Evolutionary conservation across 1,140 invertebrate species (phyloP), one percentile per base, ranked within the genome.

Genomic region (Macrostomum lignano): DNA sequence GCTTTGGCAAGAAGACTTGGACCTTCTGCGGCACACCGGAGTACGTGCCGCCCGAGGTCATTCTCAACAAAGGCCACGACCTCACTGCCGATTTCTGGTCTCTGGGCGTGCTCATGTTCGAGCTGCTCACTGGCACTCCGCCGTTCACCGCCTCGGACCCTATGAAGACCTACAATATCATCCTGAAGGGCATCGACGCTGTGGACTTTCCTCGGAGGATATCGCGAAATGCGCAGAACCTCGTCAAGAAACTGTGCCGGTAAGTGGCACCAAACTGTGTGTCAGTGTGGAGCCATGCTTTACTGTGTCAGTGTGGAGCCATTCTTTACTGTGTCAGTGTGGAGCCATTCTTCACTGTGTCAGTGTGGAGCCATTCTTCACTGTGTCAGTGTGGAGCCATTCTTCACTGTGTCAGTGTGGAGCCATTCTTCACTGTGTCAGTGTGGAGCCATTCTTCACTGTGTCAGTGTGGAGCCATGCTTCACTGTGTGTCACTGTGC

Each of bases 21-120:
- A 94, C 86, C 2, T 94, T 94, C 65, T 88, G 81, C 56, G 86
- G 86, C 2, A 94, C 77, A 0, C 75, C 76, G 0, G 86, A 91
- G 58, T 94, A 94, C 51, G 82, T 93, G 1, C 81, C 82, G 3
- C 86, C 86, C 0, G 86, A 94, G 65, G 81, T 93, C 23, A 88
- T 93, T 44, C 63, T 93, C 21, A 93, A 93, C 55, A 70, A 77
- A 50, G 86, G 82, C 30, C 86, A 96, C 53, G 86, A 94, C 48
- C 78, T 84, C 37, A 79, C 81, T 41, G 86, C 82, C 0, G 86
- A 96, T 55, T 93, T 88, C 55, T 96, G 86, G 86, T 88, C 84
- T 0, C 64, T 94, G 32, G 86, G 86, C 45, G 73, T 81, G 43
- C 65, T 88, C n/a, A 84, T 86, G 70, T 88, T 74, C 49, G 81